Conservation (phyloP, 2,113 vertebrate genomes). For the Myanophis thanlyinensis region DNA sequence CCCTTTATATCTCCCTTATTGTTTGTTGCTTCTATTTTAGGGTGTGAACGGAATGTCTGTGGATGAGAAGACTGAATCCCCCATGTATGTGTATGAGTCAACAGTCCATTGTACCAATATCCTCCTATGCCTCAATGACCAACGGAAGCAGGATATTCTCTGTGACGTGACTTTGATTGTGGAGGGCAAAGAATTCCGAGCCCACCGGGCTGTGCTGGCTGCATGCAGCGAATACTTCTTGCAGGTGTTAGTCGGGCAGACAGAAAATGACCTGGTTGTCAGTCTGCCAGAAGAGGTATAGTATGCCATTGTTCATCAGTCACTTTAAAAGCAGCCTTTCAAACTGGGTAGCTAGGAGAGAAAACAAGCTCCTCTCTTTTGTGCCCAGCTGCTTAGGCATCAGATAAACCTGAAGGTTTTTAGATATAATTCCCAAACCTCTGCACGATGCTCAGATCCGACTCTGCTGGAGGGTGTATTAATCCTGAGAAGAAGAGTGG, state of each 20-base stretch:
- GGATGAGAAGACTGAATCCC: slow-evolving; percentile 99
- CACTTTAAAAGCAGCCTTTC: accelerated
- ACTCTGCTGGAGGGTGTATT: not conserved
- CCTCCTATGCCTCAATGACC: slow-evolving; percentile 99
- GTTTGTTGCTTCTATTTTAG: slow-evolving; percentile 77
- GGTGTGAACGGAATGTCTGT: slow-evolving; percentile 99
- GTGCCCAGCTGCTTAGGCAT: not conserved
- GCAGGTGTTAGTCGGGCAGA: slow-evolving; percentile 91
- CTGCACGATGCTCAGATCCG: not conserved
- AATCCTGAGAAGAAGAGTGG: not conserved
- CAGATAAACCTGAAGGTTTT: not conserved
- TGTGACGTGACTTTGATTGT: slow-evolving; percentile 98
- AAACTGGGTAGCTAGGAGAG: not conserved
- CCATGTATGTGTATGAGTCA: slow-evolving; percentile 99
- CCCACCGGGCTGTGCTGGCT: slow-evolving; percentile 96
- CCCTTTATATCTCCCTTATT: slow-evolving; percentile 31
- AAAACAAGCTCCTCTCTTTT: not conserved
- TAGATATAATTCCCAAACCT: not conserved
- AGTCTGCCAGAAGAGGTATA: slow-evolving; percentile 96
- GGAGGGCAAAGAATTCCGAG: slow-evolving; percentile 97
- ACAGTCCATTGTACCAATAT: slow-evolving; percentile 99
- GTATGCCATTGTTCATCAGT: accelerated
- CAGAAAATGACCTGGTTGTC: slow-evolving; percentile 92
- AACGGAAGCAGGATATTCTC: slow-evolving; percentile 98
- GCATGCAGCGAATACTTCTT: slow-evolving; percentile 99